Percentiles rank a stretch among this genome's conserved stretches.
phyloP scores from a whole-genome alignment of 1,140 invertebrate species.

The Drosophila pandora region DNA sequence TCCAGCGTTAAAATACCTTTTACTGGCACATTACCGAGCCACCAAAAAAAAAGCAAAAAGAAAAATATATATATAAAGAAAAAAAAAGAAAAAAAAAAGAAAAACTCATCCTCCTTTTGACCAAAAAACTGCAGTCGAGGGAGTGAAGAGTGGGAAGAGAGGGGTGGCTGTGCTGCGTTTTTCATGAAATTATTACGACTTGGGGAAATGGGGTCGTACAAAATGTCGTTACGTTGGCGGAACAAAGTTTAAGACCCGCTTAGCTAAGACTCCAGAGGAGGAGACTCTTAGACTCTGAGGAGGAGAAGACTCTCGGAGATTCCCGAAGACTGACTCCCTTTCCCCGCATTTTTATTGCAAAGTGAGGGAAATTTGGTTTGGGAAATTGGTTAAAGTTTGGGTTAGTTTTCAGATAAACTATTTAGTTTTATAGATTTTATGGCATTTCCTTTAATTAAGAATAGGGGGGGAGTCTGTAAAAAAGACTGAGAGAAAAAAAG shows the following conservation, averaged over 20 bases:
- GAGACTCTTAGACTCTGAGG: too few relatives aligned
- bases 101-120: neutral
- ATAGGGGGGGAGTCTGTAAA: constrained; percentile 6
- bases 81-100: constrained; percentile 8
- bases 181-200: constrained; percentile 81
- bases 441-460: neutral
- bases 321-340: too few relatives aligned
- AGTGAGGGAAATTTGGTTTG: constrained; percentile 49
- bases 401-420: neutral
- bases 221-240: constrained; percentile 72
- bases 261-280: neutral
- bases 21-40: constrained; percentile 74
- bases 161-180: constrained; percentile 56
- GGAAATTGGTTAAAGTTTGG: constrained; percentile 45
- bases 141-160: neutral
- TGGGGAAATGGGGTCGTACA: constrained; percentile 74
- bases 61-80: neutral
- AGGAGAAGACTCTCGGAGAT: too few relatives aligned
- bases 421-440: neutral
- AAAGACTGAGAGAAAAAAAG: too few relatives aligned
- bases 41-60: neutral
- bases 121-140: constrained; percentile 48
- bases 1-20: constrained; percentile 79
- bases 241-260: constrained; percentile 31
- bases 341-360: constrained; percentile 48